Evolutionary conservation across 2,888 invertebrate genomes (phyloP), one percentile per base, ranked within the genome.

Genomic region (Chloromyia formosa): DNA sequence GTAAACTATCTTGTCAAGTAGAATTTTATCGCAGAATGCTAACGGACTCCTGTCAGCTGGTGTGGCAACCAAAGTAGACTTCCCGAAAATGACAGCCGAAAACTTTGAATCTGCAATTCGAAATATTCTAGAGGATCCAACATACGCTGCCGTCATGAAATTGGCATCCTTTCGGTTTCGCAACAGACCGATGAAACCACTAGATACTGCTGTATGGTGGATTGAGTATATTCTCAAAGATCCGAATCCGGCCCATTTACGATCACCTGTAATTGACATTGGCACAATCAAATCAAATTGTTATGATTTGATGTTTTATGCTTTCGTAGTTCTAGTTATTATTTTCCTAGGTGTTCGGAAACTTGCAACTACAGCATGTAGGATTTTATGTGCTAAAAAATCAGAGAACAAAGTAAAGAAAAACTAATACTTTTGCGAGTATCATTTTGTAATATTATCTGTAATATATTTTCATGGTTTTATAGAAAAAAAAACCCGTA

Each of bases 141-240:
- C 45, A 3, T 80, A 78, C 45, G 49, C 68, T 2, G 45, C 78
- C 74, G 78, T 83, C 74, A 85, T 85, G 18, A 82, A 84, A 76
- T 81, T 82, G 69, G 79, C 85, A 14, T 86, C 87, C 4, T 80
- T 79, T 40, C 79, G 85, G 42, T 88, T 86, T 81, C 81, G 81
- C 64, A 88, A 88, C 79, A 86, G 89, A 0, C 87, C 86, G 0
- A 81, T 87, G 78, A 81, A 86, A 1, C 88, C 90, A 0, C 83
- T 89, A 18, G 86, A 87, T 20, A 88, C 88, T 23, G 86, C 90
- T 10, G 83, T 88, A 0, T 88, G 88, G 82, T 90, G 90, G 90
- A 85, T 89, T 20, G 90, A 91, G 79, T 87, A 89, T 79, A 87
- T 89, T 0, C 86, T 88, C 0, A 82, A 85, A n/a, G 87, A 88